These are phyloP conservation scores for Oedothorax gibbosus DNA, from an alignment of 1,140 invertebrate genomes.

Conservation along the genomic window DNA sequence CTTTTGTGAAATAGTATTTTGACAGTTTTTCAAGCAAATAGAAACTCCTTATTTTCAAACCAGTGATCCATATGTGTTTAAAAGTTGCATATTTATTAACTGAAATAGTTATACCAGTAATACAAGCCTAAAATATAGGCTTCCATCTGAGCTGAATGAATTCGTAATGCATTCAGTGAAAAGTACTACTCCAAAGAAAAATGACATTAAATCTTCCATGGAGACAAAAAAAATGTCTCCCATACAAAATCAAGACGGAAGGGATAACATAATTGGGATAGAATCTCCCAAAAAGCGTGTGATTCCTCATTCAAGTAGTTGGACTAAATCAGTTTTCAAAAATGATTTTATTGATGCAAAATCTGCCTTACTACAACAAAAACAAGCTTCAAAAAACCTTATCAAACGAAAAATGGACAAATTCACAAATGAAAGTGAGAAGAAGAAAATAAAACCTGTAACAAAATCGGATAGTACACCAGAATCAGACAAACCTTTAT, in stretches of 20 bases:
- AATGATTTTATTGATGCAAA: not conserved
- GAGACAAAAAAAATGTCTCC: constrained; percentile 1
- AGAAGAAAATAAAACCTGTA: constrained; percentile 6
- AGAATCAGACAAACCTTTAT: not conserved
- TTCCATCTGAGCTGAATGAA: not conserved
- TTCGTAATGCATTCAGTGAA: constrained; percentile 14
- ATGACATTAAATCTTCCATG: constrained; percentile 18
- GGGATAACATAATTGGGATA: constrained; percentile 34
- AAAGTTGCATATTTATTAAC: too few relatives aligned
- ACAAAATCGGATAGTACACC: not conserved
- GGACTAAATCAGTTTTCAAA: not conserved
- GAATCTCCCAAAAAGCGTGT: not conserved
- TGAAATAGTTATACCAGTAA: too few relatives aligned
- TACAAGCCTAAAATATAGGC: too few relatives aligned
- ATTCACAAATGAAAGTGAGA: not conserved
- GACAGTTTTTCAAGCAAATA: too few relatives aligned
- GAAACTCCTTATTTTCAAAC: too few relatives aligned
- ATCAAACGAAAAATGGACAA: constrained; percentile 20
- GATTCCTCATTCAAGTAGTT: not conserved
- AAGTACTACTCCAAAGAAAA: not conserved
- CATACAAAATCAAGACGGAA: constrained; percentile 3
- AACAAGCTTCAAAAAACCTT: not conserved
- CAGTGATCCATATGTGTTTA: too few relatives aligned
- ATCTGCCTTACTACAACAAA: not conserved
- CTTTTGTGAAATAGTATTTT: too few relatives aligned